Base-by-base conservation (phyloP, 2,888 invertebrate genomes). In the Rhimphoctona megacephalus region DNA sequence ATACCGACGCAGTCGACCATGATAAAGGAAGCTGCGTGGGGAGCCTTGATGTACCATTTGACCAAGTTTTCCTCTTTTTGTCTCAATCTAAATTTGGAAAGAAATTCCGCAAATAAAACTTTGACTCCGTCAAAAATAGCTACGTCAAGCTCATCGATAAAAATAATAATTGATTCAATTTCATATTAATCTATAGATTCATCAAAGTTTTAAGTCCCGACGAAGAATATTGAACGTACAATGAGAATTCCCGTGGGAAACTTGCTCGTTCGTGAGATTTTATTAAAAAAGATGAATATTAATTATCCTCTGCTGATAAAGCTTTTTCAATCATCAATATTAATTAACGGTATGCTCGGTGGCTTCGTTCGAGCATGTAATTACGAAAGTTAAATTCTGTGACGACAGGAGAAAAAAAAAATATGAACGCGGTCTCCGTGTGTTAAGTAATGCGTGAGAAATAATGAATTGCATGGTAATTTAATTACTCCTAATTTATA, bases 261-360 rank as follows among this genome's bases (percentile, higher is more conserved):
- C 64, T 72, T 77, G 33, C 86, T 76, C 79, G 46, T 33, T 11
- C 61, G 67, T 52, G 46, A 73, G 25, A 73, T 83, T 83, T 89
- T 80, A 89, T 89, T 88, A 85, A 87, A 89, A 87, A 83, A 83
- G 88, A 90, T 92, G 90, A 90, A 92, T 91, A 91, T 92, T 92
- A 92, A 93, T 92, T 89, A 90, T 89, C 89, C 87, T 79, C 85
- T 14, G 66, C n/a, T 46, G 77, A 66, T 33, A 73, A 88, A 88
- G 87, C 83, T 90, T 90, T 90, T 91, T 90, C 90, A 92, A 92
- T 90, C 90, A 92, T 93, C 91, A 90, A 92, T 92, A 93, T 92
- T 91, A 93, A 92, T 93, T 92, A 91, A 85, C 89, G 87, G 87
- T 46, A n/a, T 19, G 39, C 61, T 69, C 25, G 14, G 52, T 14